These are phyloP conservation scores for Leptatherina wallacei DNA, from an alignment of 2,797 vertebrate genomes.

Conservation along the genomic window DNA sequence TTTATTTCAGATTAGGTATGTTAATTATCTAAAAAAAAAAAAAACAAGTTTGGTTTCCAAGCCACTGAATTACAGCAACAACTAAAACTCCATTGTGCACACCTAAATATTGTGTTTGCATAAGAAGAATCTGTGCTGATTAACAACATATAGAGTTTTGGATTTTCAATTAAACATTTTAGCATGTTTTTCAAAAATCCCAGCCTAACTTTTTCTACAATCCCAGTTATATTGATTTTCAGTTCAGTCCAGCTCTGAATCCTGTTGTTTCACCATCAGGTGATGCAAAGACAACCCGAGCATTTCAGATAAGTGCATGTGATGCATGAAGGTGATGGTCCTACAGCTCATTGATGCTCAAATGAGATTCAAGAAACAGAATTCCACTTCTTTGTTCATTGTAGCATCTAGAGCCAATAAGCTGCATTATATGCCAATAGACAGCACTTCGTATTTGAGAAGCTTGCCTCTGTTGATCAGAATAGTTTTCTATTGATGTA, in stretches of 20 bases:
- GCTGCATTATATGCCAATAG: conserved; percentile 19
- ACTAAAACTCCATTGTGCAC: background rate
- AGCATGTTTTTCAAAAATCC: background rate
- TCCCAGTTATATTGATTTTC: background rate
- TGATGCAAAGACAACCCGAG: conserved; percentile 22
- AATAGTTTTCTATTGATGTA: conserved; percentile 34
- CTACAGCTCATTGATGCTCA: conserved; percentile 13
- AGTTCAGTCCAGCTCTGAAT: conserved; percentile 1
- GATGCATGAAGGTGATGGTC: conserved; percentile 25
- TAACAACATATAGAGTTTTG: background rate
- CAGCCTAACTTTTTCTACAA: background rate
- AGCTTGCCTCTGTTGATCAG: conserved; percentile 28
- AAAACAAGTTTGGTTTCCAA: background rate
- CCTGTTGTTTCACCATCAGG: conserved; percentile 1
- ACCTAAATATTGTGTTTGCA: background rate
- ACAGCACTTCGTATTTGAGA: conserved; percentile 23
- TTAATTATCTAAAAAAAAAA: background rate
- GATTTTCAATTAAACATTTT: background rate
- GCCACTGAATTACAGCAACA: background rate
- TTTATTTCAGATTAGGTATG: background rate
- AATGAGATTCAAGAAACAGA: conserved; percentile 7
- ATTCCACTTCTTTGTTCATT: background rate
- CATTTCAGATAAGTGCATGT: conserved; percentile 53
- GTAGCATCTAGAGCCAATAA: conserved; percentile 16
- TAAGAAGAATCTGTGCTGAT: background rate